Evolutionary conservation across 2,888 invertebrate genomes (phyloP).

Genomic region (Orgyia antiqua): DNA sequence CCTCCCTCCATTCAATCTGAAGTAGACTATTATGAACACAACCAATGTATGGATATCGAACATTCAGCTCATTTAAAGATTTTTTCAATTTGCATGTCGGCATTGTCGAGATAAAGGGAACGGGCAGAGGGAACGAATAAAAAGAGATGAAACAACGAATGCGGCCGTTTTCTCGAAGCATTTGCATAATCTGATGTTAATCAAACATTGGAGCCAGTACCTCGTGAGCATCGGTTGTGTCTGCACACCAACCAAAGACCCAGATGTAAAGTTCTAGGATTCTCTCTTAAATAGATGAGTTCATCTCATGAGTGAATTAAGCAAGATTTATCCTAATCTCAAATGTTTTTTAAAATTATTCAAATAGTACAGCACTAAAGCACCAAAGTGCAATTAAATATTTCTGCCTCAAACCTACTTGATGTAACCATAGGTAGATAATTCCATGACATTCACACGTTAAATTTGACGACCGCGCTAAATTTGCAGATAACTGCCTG

Average conservation of each 20-base stretch:
- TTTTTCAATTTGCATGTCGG: constrained; percentile 68
- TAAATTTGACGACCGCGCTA: too few relatives aligned
- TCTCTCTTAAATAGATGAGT: too few relatives aligned
- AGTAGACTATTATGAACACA: constrained; percentile 60
- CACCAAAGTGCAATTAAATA: too few relatives aligned
- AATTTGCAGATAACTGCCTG: too few relatives aligned
- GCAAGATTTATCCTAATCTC: too few relatives aligned
- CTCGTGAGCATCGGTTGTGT: constrained; percentile 25
- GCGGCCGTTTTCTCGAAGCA: constrained; percentile 69
- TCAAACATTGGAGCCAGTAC: constrained; percentile 62
- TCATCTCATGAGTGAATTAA: too few relatives aligned
- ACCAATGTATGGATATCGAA: constrained; percentile 62
- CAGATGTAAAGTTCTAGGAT: too few relatives aligned
- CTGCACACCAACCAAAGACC: constrained; percentile 5
- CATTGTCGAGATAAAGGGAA: constrained; percentile 68
- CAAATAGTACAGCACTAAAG: too few relatives aligned
- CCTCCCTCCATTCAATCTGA: constrained; percentile 60
- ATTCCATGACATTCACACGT: too few relatives aligned
- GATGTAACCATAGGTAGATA: too few relatives aligned
- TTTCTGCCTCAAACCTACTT: too few relatives aligned
- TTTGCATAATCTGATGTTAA: constrained; percentile 78
- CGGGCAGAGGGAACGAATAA: constrained; percentile 57
- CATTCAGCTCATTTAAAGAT: constrained; percentile 69
- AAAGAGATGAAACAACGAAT: constrained; percentile 68
- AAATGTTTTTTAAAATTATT: too few relatives aligned